phyloP scores from a whole-genome alignment of 2,113 vertebrate genomes.

The Lepus timidus region DNA sequence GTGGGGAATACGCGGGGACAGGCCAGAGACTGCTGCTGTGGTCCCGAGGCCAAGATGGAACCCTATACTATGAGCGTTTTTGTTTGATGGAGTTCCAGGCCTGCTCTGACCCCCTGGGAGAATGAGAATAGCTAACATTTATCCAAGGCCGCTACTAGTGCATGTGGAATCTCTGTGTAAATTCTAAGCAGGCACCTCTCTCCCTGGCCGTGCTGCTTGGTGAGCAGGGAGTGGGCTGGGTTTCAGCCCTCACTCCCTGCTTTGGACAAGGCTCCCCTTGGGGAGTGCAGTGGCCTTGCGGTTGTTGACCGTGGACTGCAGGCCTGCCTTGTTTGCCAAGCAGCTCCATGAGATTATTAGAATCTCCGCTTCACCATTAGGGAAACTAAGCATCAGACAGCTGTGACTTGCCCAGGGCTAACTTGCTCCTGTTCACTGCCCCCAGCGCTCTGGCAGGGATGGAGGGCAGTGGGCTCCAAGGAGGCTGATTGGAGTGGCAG shows the following conservation, averaged over 20 bases:
- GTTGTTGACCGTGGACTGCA: background rate
- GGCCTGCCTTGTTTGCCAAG: background rate
- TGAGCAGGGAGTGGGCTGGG: background rate
- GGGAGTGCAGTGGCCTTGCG: fast-evolving
- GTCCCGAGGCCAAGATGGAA: background rate
- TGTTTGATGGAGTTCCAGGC: conserved; percentile 43
- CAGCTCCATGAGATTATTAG: background rate
- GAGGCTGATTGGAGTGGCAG: background rate
- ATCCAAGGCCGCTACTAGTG: background rate
- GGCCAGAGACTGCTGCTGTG: background rate
- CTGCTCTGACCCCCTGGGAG: background rate
- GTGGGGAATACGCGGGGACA: background rate
- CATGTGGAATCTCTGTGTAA: background rate
- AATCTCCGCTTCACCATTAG: background rate
- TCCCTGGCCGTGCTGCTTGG: background rate
- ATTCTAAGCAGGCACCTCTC: background rate
- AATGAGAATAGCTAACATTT: conserved; percentile 38
- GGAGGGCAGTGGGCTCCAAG: background rate
- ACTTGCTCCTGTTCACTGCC: background rate
- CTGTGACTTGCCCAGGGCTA: background rate
- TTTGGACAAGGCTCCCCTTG: background rate
- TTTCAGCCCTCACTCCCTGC: background rate
- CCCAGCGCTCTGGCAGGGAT: background rate
- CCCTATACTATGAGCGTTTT: background rate
- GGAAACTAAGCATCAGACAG: background rate